Percentiles rank a stretch among this genome's conserved stretches.
Conservation (phyloP, 2,888 invertebrate genomes). For the Saturnia japonica region DNA sequence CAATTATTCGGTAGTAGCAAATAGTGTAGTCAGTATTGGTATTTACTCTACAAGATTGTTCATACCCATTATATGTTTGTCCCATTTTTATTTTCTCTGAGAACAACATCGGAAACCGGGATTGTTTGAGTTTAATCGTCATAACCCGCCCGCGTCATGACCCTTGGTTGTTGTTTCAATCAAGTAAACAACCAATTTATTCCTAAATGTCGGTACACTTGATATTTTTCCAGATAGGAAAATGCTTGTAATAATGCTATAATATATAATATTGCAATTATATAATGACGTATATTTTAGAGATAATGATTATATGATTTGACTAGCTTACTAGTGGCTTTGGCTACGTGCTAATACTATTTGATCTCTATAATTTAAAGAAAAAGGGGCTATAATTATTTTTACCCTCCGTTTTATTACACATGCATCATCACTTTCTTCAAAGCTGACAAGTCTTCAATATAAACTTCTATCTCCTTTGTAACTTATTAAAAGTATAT, state of each 20-base stretch:
- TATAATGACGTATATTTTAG: not conserved
- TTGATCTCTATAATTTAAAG: not conserved
- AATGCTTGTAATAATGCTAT: not conserved
- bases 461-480: not conserved
- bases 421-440: not conserved
- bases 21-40: constrained; percentile 23
- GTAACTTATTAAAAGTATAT: not conserved
- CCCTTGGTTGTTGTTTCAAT: not conserved
- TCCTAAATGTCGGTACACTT: not conserved
- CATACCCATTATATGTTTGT: constrained; percentile 14
- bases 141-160: not conserved
- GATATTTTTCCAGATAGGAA: not conserved
- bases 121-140: constrained; percentile 25
- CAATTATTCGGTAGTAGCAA: constrained; percentile 16
- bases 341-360: not conserved
- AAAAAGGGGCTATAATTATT: not conserved
- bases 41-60: constrained; percentile 22
- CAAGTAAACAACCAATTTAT: not conserved
- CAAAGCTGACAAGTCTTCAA: not conserved
- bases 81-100: constrained; percentile 24
- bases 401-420: not conserved
- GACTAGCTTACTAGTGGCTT: not conserved
- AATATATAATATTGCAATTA: too few species aligned
- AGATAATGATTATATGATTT: not conserved
- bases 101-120: constrained; percentile 24